Evolutionary conservation across 2,888 invertebrate genomes (phyloP).

Genomic region (Nyleta sp.): DNA sequence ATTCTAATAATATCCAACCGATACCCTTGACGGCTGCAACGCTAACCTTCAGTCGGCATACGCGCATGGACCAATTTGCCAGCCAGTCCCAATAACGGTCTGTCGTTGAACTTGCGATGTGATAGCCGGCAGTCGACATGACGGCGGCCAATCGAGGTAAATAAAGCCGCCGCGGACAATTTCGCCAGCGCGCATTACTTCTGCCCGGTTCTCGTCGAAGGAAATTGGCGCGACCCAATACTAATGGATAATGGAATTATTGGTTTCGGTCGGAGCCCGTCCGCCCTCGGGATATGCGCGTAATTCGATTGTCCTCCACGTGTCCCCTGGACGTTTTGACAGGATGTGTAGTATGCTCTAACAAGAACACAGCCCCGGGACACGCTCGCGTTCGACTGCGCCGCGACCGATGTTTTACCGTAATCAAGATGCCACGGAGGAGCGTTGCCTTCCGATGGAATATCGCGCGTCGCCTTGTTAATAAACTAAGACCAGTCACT

Average conservation of each 20-base stretch:
- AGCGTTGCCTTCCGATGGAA: slow-evolving; percentile 26
- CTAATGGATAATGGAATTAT: slow-evolving; percentile 83
- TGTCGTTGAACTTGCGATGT: slow-evolving; percentile 2
- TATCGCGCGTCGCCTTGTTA: slow-evolving; percentile 6
- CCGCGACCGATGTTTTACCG: slow-evolving; percentile 51
- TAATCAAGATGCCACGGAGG: slow-evolving; percentile 57
- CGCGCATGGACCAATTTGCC: slow-evolving; percentile 78
- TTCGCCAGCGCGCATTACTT: slow-evolving; percentile 17
- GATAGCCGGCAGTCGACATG: slow-evolving; percentile 26
- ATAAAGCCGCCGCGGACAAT: slow-evolving; percentile 9
- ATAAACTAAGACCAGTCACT: slow-evolving; percentile 1
- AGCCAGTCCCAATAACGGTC: slow-evolving; percentile 19
- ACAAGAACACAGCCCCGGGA: slow-evolving; percentile 80
- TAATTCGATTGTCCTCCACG: slow-evolving; percentile 82
- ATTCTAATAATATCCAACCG: no score
- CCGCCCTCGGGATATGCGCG: slow-evolving; percentile 82
- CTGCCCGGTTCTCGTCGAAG: slow-evolving; percentile 64
- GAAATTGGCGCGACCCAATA: slow-evolving; percentile 82
- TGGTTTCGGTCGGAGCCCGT: slow-evolving; percentile 77
- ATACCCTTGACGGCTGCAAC: slow-evolving; percentile 68
- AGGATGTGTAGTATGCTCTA: slow-evolving; percentile 81
- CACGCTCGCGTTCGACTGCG: slow-evolving; percentile 64
- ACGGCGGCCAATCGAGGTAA: slow-evolving; percentile 48
- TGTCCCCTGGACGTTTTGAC: slow-evolving; percentile 83
- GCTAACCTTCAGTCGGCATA: slow-evolving; percentile 79